Evolutionary conservation across 2,888 invertebrate species (phyloP).

Genomic region (Limnephilus auricula): DNA sequence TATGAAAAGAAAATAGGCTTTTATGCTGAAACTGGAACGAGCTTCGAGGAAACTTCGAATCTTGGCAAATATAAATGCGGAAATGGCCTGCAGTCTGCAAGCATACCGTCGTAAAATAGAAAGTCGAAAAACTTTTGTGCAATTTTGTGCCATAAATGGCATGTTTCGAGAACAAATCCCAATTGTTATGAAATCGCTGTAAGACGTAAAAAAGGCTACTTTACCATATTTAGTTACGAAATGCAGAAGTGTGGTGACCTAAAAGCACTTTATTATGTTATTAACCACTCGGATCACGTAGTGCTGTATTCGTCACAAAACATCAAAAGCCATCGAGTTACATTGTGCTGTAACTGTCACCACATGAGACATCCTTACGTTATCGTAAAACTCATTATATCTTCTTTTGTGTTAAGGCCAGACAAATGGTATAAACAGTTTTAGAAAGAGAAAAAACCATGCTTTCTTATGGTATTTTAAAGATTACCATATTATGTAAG

Average conservation of each 20-base stretch:
- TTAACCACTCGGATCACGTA: no score
- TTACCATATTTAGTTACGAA: not conserved
- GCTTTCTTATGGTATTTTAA: no score
- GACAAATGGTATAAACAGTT: no score
- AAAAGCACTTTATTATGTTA: not conserved
- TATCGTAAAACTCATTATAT: no score
- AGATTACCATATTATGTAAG: no score
- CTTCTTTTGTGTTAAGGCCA: no score
- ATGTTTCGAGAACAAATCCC: not conserved
- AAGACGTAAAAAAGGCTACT: not conserved
- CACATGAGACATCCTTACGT: no score
- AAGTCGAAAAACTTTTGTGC: not conserved
- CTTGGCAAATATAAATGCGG: conserved; percentile 3
- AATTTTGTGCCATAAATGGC: not conserved
- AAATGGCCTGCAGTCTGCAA: not conserved
- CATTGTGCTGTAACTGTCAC: no score
- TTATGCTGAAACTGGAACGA: conserved; percentile 7
- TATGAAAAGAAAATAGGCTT: not conserved
- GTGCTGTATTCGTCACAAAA: no score
- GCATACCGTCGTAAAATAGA: not conserved
- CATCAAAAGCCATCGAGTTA: no score
- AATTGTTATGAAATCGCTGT: not conserved
- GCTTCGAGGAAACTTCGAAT: not conserved
- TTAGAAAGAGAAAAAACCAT: no score
- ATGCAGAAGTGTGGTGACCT: not conserved